Conservation (phyloP, 1,140 invertebrate species). For the Megathymus violae region DNA sequence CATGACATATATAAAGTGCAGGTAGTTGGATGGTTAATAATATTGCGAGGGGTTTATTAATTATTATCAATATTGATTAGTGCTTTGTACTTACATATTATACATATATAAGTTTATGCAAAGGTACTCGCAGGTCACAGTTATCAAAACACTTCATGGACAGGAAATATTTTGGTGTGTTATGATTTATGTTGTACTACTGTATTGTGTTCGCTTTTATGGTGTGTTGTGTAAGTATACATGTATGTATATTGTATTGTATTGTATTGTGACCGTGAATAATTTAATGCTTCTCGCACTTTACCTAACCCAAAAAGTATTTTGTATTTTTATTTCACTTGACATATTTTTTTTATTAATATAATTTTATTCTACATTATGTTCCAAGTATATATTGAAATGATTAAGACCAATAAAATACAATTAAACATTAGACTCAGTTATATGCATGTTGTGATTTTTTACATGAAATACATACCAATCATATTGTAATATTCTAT, state of each 20-base stretch:
- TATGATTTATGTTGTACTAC: slow-evolving; percentile 31
- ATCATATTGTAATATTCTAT: slow-evolving; percentile 22
- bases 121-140: slow-evolving; percentile 22
- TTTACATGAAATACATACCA: not conserved
- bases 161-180: slow-evolving; percentile 56
- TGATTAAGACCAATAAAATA: not conserved
- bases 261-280: slow-evolving; percentile 14
- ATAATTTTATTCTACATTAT: slow-evolving; percentile 12
- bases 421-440: not conserved
- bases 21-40: no score
- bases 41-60: no score
- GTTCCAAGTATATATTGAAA: slow-evolving; percentile 23
- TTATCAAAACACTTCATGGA: slow-evolving; percentile 78
- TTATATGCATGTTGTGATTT: slow-evolving; percentile 18
- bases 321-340: slow-evolving; percentile 34
- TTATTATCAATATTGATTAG: no score
- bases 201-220: slow-evolving; percentile 28
- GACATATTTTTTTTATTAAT: not conserved
- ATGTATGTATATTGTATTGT: no score
- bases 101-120: no score
- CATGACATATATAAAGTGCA: no score
- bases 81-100: no score
- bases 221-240: no score
- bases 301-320: slow-evolving; percentile 45
- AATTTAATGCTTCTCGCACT: slow-evolving; percentile 41